Base-by-base conservation (phyloP, 2,797 vertebrate genomes). In the Taenioides sp. region DNA sequence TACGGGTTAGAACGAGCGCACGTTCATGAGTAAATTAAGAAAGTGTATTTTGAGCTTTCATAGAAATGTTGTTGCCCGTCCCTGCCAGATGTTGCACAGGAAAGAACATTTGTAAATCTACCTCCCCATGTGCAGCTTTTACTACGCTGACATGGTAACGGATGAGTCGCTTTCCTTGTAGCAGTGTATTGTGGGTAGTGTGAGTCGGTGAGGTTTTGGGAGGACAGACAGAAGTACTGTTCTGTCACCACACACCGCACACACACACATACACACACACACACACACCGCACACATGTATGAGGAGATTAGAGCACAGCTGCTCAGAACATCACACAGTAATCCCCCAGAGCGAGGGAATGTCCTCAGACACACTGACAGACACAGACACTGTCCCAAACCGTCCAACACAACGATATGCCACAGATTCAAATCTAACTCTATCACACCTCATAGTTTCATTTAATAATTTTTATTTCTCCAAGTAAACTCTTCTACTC, bases 271-370 rank as follows among this genome's bases (percentile, higher is more conserved):
- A 27, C 25, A 27, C 25, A 27, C 25, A 27, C 25, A 27, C 25
- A 27, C 25, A 27, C 25, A 27, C 4, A 40, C n/a, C n/a, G n/a
- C 16, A 59, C 57, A 49, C 65, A 65, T 80, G 88, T 87, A 89
- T 90, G 88, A 91, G 85, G 81, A 87, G 92, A 92, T 93, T 94
- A 93, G 71, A 62, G 70, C 25, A 78, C 91, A 92, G 89, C 91
- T 83, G 90, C 90, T 77, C 82, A 82, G 79, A 76, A 78, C 80
- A 62, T 40, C 52, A 28, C 72, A 73, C 40, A 61, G 70, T 50
- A 63, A 75, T 82, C 78, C 69, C 66, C 37, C 54, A 60, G 68
- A 72, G 71, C 37, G 54, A 54, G 66, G 34, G 59, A 67, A 64
- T 40, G 74, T 62, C 59, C 59, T 61, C 23, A 47, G 54, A 43